Base-by-base conservation (phyloP, 2,113 vertebrate species). In the Thunnus maccoyii region DNA sequence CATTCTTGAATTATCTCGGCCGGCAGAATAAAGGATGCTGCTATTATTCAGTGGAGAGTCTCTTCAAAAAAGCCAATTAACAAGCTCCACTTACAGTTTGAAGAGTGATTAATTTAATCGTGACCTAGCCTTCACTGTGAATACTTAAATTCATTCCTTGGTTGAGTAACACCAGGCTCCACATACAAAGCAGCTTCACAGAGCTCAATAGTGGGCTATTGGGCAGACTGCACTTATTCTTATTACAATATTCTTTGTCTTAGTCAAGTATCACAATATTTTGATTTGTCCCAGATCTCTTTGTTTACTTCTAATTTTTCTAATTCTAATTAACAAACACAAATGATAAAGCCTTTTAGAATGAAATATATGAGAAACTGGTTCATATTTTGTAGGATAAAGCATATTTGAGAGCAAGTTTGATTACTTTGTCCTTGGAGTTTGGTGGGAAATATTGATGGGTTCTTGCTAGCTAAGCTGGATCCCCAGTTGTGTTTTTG, bases 41-140 rank as follows among this genome's bases (percentile, higher is more conserved):
- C 80, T 75, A 55, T 72, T 81, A 89, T 87, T 85, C 84, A 79
- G 12, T 25, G 51, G 65, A 83, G 69, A 78, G 66, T 72, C 71
- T 77, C 77, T 74, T 88, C 64, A 85, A 88, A 86, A 82, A 83
- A 41, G 72, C 79, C 75, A 91, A 81, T 89, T 88, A 90, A 76
- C 74, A 85, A 73, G 65, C 47, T 76, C 74, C 57, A 66, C 83
- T 89, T 85, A 84, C 82, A 83, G 77, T 80, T 57, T 61, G 69
- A 77, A 14, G 52, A 84, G 72, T 65, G 52, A 82, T 73, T 89
- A 8, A 76, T 87, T 84, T 78, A 77, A 76, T 62, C 46, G 51
- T 72, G 76, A 66, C 68, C 79, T 4, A 12, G 67, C 64, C 63
- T 82, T 72, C 57, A 68, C 32, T 83, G 61, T 80, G 76, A 79